Percentiles rank a stretch among this genome's conserved stretches.
These are phyloP conservation scores for Caenorhabditis becei DNA, from an alignment of 2,888 invertebrate genomes.

Conservation along the genomic window DNA sequence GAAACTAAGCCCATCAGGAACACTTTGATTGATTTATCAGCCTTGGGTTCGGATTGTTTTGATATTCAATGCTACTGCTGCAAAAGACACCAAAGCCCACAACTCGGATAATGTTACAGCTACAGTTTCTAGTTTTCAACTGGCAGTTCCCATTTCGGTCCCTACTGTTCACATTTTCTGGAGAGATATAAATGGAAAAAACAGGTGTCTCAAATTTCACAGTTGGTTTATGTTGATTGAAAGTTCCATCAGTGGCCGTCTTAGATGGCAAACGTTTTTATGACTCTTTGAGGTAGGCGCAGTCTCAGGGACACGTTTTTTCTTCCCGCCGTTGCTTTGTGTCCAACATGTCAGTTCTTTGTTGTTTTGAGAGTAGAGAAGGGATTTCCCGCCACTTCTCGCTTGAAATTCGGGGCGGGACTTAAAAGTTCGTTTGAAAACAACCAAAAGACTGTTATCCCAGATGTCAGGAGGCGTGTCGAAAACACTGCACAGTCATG, in stretches of 20 bases:
- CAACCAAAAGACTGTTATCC: slow-evolving; percentile 35
- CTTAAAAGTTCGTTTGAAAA: slow-evolving; percentile 39
- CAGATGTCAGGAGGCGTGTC: slow-evolving; percentile 51
- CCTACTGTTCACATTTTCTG: background rate
- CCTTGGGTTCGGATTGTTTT: background rate
- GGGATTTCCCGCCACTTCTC: slow-evolving; percentile 8
- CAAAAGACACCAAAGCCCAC: background rate
- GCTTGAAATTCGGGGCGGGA: slow-evolving; percentile 29
- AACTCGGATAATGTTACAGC: background rate
- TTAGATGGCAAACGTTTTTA: slow-evolving; percentile 32
- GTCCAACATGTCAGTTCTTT: background rate
- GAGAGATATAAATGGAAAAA: background rate
- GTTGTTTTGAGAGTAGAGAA: background rate
- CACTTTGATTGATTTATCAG: slow-evolving; percentile 19
- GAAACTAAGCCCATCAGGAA: slow-evolving; percentile 17
- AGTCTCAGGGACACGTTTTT: slow-evolving; percentile 20
- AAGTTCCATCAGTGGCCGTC: slow-evolving; percentile 3
- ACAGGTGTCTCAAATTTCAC: slow-evolving; percentile 14
- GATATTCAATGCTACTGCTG: background rate
- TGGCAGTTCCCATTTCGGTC: background rate
- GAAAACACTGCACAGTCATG: slow-evolving; percentile 30
- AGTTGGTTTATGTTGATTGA: slow-evolving; percentile 41
- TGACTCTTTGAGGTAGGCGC: slow-evolving; percentile 32
- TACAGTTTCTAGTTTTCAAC: background rate
- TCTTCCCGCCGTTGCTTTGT: background rate